Evolutionary conservation across 2,888 invertebrate species (phyloP), one percentile per base, ranked within the genome.

Genomic region (Dichetophora obliterata): DNA sequence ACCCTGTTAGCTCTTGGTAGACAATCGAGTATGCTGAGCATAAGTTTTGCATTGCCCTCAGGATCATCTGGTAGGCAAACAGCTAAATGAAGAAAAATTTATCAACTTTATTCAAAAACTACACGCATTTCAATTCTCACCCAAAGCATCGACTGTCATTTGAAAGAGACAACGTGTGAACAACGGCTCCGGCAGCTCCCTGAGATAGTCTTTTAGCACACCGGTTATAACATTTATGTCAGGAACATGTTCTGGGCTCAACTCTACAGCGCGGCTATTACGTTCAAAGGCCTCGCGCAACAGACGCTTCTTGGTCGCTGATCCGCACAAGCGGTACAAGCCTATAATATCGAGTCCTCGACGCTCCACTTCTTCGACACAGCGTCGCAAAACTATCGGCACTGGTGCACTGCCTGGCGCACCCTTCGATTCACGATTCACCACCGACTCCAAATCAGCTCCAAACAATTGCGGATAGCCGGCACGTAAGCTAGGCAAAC

Each of bases 161-260:
- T 98, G 98, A 91, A 98, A 99, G 88, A 99, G 93, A 91, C 98
- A 98, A 89, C 97, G 96, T 79, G 98, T 98, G 90, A 99, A 97
- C 83, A 99, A 91, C 22, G 99, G 99, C 90, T 99, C 99, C 22
- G 99, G 99, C 85, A 99, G 91, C 91, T 99, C 99, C 82, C 99
- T 92, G 80, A 99, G 91, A 89, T 98, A 99, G 89, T 99, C 99
- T 90, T 98, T 98, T 81, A 98, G 91, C 78, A 98, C 95, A 77
- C 98, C 98, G 82, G 99, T 99, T 84, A 99, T 97, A 81, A 99
- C 98, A 90, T 99, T 99, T 87, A 99, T 98, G 88, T 99, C 99
- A 66, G 99, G 99, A 82, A 99, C 98, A 86, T 97, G 97, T 88
- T 98, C 98, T 1, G 98, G 96, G 65, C 96, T 95, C 80, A 99